These are phyloP conservation scores for Halyomorpha halys DNA, from an alignment of 1,140 invertebrate species.

Conservation along the genomic window DNA sequence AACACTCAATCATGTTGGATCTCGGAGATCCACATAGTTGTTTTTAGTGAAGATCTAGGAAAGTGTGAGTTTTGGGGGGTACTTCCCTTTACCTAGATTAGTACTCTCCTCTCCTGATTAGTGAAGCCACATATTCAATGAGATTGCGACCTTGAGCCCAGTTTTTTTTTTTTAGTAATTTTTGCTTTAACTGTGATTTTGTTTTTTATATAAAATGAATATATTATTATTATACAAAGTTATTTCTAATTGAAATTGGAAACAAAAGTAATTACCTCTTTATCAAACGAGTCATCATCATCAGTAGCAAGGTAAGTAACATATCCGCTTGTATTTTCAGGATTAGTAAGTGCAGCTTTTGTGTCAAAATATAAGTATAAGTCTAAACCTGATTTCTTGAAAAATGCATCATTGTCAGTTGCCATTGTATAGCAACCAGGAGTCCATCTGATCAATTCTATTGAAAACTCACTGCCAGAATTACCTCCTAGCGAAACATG, in stretches of 20 bases:
- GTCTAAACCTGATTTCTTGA: slow-evolving; percentile 23
- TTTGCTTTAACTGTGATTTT: too few relatives aligned
- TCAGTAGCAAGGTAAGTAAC: slow-evolving; percentile 17
- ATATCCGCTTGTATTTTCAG: slow-evolving; percentile 11
- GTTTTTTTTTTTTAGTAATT: too few relatives aligned
- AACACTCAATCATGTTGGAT: too few relatives aligned
- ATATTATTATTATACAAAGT: too few relatives aligned
- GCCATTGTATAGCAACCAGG: slow-evolving; percentile 25
- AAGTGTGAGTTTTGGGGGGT: too few relatives aligned
- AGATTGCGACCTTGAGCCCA: too few relatives aligned
- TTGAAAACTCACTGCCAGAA: not conserved
- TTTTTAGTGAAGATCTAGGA: too few relatives aligned
- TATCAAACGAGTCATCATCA: slow-evolving; percentile 10
- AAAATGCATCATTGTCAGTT: slow-evolving; percentile 26
- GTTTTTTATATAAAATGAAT: too few relatives aligned
- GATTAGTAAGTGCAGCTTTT: not conserved
- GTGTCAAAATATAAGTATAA: slow-evolving; percentile 22
- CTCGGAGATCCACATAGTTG: too few relatives aligned
- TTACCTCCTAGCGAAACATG: not conserved
- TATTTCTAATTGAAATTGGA: not conserved
- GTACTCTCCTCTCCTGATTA: too few relatives aligned
- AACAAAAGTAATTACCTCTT: slow-evolving; percentile 16
- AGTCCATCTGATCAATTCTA: slow-evolving; percentile 25
- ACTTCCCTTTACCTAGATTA: too few relatives aligned
- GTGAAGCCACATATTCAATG: too few relatives aligned